Evolutionary conservation across 35 echinoderm and acorn worm genomes (phyloP).

Genomic region (Anneissia japonica): DNA sequence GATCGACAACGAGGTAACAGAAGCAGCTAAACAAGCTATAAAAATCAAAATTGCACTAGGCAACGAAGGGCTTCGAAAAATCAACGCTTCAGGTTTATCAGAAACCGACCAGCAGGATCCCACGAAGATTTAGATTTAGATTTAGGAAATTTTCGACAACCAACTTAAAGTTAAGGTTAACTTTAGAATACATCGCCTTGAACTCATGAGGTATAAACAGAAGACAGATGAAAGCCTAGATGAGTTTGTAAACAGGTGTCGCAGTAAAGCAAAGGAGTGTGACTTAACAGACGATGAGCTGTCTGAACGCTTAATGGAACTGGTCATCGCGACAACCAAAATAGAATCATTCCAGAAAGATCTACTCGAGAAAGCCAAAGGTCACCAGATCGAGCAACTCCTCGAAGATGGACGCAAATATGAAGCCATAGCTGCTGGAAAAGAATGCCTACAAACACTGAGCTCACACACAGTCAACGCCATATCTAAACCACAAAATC

Average conservation of each 20-base stretch:
- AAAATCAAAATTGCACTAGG: slow-evolving; percentile 42
- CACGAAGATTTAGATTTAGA: slow-evolving; percentile 6
- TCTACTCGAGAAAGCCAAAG: slow-evolving; percentile 35
- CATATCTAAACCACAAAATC: background rate
- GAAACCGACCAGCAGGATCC: slow-evolving; percentile 29
- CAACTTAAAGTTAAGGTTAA: slow-evolving; percentile 39
- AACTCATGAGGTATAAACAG: slow-evolving; percentile 26
- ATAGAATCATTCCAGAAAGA: slow-evolving; percentile 38
- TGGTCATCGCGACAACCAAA: slow-evolving; percentile 33
- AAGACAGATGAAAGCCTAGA: slow-evolving; percentile 23
- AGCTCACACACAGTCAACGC: background rate
- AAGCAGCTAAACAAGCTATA: slow-evolving; percentile 7
- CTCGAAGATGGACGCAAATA: slow-evolving; percentile 44
- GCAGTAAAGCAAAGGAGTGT: slow-evolving; percentile 24
- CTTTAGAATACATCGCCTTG: slow-evolving; percentile 29
- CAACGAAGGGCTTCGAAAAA: slow-evolving; percentile 25
- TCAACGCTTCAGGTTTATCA: slow-evolving; percentile 14
- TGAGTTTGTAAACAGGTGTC: slow-evolving; percentile 46
- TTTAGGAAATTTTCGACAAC: slow-evolving; percentile 35
- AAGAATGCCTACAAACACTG: slow-evolving; percentile 18
- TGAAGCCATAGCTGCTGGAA: slow-evolving; percentile 33
- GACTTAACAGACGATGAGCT: slow-evolving; percentile 30
- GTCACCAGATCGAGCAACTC: slow-evolving; percentile 31
- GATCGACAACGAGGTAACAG: slow-evolving; percentile 19
- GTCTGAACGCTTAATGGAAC: slow-evolving; percentile 22